A percentile compares a stretch with the other conserved stretches of the same genome.
Evolutionary conservation across 1,140 invertebrate genomes (phyloP).

Genomic region (Drosophila melanogaster): Release_6_plus_ISO1_MT NC_004354.4:9427501-9428000

Average conservation of each 20-base stretch:
- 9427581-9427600: slow-evolving; percentile 33
- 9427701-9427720: background rate
- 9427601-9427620: slow-evolving; percentile 38
- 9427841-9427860: slow-evolving; percentile 45
- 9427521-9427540: slow-evolving; percentile 58
- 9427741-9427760: slow-evolving; percentile 58
- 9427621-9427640: background rate
- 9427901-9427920: slow-evolving; percentile 36
- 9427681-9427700: slow-evolving; percentile 30
- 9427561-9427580: slow-evolving; percentile 53
- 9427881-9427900: slow-evolving; percentile 41
- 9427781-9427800: slow-evolving; percentile 32
- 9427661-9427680: slow-evolving; percentile 54
- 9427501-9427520: slow-evolving; percentile 48
- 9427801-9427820: background rate
- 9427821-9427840: slow-evolving; percentile 3
- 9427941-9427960: background rate
- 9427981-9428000: no score
- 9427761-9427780: slow-evolving; percentile 61
- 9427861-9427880: slow-evolving; percentile 38
- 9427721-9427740: slow-evolving; percentile 10
- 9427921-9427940: background rate
- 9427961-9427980: background rate
- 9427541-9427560: slow-evolving; percentile 56
- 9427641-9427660: slow-evolving; percentile 21